A percentile compares a stretch with the other conserved stretches of the same genome.
Evolutionary conservation across 2,888 invertebrate species (phyloP).

Genomic region (Glaucopsyche alexis): DNA sequence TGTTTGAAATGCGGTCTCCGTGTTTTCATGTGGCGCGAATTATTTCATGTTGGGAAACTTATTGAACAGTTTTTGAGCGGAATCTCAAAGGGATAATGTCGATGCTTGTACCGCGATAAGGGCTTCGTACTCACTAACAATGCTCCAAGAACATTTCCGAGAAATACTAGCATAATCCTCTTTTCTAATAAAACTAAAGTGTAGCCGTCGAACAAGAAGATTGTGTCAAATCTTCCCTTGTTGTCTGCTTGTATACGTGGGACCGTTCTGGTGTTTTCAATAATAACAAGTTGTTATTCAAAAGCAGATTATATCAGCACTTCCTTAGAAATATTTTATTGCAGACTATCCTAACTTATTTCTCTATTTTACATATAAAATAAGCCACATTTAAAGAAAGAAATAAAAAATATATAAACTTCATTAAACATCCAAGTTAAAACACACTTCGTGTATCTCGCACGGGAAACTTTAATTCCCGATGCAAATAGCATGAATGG

Average conservation of each 20-base stretch:
- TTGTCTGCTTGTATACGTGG: slow-evolving; percentile 10
- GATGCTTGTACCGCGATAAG: slow-evolving; percentile 22
- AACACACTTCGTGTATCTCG: slow-evolving; percentile 10
- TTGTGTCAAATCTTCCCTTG: slow-evolving; percentile 21
- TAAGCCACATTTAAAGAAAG: not conserved
- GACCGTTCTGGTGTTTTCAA: slow-evolving; percentile 7
- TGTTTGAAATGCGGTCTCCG: slow-evolving; percentile 57
- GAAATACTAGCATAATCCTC: slow-evolving; percentile 21
- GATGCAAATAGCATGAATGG: slow-evolving; percentile 22
- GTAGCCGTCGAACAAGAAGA: slow-evolving; percentile 22
- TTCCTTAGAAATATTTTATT: not conserved
- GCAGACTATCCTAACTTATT: not conserved
- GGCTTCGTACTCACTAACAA: slow-evolving; percentile 20
- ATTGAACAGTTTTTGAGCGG: slow-evolving; percentile 28
- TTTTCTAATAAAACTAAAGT: slow-evolving; percentile 27
- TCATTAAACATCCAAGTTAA: not conserved
- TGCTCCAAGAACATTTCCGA: slow-evolving; percentile 22
- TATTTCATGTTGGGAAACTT: slow-evolving; percentile 28
- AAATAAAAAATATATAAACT: not conserved
- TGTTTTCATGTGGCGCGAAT: slow-evolving; percentile 45
- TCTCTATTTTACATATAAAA: not conserved
- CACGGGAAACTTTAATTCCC: slow-evolving; percentile 6
- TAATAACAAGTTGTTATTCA: slow-evolving; percentile 11
- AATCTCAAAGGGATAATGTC: slow-evolving; percentile 29
- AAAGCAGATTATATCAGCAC: not conserved